phyloP scores from a whole-genome alignment of 2,888 invertebrate genomes.

The Axea sp. region DNA sequence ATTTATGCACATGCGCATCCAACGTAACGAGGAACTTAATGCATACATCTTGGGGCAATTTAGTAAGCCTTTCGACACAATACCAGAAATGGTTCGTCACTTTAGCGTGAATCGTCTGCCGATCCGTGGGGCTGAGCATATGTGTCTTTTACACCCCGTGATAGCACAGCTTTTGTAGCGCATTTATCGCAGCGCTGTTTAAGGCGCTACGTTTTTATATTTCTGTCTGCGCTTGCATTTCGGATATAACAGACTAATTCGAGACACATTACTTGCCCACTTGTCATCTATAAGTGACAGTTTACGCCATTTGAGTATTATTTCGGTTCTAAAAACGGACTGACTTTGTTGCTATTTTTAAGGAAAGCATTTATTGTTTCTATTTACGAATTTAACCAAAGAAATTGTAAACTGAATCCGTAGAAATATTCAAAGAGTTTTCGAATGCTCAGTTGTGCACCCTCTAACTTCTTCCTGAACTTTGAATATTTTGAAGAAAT shows the following conservation, averaged over 20 bases:
- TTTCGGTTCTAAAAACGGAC: conserved; percentile 18
- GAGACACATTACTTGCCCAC: conserved; percentile 32
- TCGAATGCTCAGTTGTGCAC: too few species aligned
- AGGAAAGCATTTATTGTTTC: too few species aligned
- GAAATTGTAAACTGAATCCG: too few species aligned
- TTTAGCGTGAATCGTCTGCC: conserved; percentile 96
- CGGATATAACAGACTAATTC: conserved; percentile 23
- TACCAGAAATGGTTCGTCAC: conserved; percentile 97
- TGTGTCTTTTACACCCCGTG: conserved; percentile 95
- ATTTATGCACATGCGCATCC: conserved; percentile 98
- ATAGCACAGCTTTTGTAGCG: conserved; percentile 88
- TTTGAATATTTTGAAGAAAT: too few species aligned
- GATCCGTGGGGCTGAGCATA: conserved; percentile 96
- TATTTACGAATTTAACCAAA: too few species aligned
- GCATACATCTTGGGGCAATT: conserved; percentile 95
- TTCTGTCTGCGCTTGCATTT: conserved; percentile 52
- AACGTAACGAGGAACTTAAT: conserved; percentile 86
- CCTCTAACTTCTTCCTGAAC: too few species aligned
- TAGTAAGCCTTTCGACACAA: conserved; percentile 93
- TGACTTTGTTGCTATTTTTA: too few species aligned
- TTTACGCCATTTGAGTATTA: conserved; percentile 23
- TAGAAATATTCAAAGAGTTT: too few species aligned
- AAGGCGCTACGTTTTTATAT: conserved; percentile 72
- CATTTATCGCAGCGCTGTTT: conserved; percentile 74
- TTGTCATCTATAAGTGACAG: conserved; percentile 40